phyloP scores from a whole-genome alignment of 1,140 invertebrate species.

The Saccostrea echinata region DNA sequence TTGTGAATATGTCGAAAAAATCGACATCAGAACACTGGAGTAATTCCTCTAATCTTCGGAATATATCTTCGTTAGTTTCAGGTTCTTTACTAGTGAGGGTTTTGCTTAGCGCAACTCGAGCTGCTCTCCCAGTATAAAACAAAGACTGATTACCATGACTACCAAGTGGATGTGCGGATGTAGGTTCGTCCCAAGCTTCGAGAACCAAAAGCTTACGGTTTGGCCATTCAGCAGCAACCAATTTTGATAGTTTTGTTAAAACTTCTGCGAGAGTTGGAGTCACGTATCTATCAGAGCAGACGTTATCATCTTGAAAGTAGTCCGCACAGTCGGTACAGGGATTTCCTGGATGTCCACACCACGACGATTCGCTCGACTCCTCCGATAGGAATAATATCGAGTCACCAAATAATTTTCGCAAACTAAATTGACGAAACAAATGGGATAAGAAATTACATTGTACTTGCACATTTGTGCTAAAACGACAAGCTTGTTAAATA shows the following conservation, averaged over 20 bases:
- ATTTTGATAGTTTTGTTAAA: conserved; percentile 49
- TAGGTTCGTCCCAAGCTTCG: conserved; percentile 60
- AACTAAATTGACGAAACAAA: neutral
- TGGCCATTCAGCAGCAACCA: conserved; percentile 53
- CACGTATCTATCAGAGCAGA: conserved; percentile 55
- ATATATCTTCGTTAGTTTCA: neutral
- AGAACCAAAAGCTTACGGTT: conserved; percentile 49
- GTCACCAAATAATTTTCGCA: conserved; percentile 41
- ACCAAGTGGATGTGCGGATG: conserved; percentile 49
- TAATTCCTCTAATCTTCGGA: neutral
- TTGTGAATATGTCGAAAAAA: neutral
- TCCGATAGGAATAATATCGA: conserved; percentile 43
- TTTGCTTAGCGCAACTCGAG: conserved; percentile 38
- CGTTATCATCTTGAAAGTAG: neutral
- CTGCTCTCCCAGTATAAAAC: conserved; percentile 42
- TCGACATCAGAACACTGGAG: conserved; percentile 13
- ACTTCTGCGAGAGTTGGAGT: conserved; percentile 50
- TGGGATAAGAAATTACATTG: neutral
- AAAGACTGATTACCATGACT: conserved; percentile 48
- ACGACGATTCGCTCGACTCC: neutral
- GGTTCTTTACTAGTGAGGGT: neutral
- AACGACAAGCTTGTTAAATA: too few relatives aligned
- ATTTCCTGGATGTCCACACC: conserved; percentile 36
- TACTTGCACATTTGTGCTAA: neutral
- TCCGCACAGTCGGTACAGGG: conserved; percentile 1